Base-by-base conservation (phyloP, 2,888 invertebrate genomes). In the Drosophila anomelani region DNA sequence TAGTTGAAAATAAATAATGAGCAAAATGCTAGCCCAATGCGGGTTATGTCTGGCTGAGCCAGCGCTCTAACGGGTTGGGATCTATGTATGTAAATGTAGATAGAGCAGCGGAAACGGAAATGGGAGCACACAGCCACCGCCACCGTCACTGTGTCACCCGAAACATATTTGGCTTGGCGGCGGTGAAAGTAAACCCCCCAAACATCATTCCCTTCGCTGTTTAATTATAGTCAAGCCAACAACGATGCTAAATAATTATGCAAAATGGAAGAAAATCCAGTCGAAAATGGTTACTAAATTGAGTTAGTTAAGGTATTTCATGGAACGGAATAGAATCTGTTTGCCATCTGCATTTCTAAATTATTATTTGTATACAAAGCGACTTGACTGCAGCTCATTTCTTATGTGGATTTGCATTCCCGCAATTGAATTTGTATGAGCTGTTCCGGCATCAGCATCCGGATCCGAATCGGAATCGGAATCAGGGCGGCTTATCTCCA, bases 1-100 rank as follows among this genome's bases (percentile, higher is more conserved):
- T 85, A 88, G 85, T 74, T 85, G 78, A 85, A 85, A 85, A 85
- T 88, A 86, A 81, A 86, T 86, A 88, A 80, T 79, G 81, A 88
- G 84, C 76, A 62, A 75, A 87, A 76, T 76, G 82, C 60, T 70
- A 55, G 58, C 41, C 47, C n/a, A 43, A 51, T 20, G 46, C 34
- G 47, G 41, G 46, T 20, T 12, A 29, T 8, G 46, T 12, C 49
- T 51, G 17, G 23, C 39, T 5, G n/a, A 13, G 15, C 13, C 2
- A 8, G 34, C 9, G 36, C 5, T 13, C 36, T 13, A 36, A 36
- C 36, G 36, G 36, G 36, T 5, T 20, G 29, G 53, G 23, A 29
- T 36, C 6, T 23, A 29, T 29, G 23, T 26, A 26, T 26, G 26
- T 23, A 23, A 20, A 20, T 26, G 26, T 4, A 26, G 26, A 26